Conservation (phyloP, 2,888 invertebrate species). For the Lasioglossum morio region DNA sequence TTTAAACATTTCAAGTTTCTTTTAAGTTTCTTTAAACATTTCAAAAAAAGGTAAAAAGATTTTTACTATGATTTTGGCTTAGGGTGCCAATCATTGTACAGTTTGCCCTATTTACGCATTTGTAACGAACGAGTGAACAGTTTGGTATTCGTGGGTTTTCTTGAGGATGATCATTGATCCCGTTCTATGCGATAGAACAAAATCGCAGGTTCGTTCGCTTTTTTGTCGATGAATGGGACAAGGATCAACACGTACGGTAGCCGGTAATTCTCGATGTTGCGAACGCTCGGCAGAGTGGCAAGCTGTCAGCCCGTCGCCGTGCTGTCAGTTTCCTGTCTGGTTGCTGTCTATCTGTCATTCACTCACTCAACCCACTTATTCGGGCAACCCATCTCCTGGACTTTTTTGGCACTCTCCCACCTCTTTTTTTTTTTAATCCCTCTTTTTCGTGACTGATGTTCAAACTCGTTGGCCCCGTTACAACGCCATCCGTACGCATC, state of each 20-base stretch:
- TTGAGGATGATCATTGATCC: conserved; percentile 62
- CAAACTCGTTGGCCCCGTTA: conserved; percentile 74
- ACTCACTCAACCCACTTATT: conserved; percentile 74
- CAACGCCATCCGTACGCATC: conserved; percentile 68
- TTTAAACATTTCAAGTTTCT: no score
- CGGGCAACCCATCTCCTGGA: conserved; percentile 70
- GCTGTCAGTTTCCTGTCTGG: conserved; percentile 87
- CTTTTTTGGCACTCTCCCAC: conserved; percentile 63
- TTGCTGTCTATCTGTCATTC: conserved; percentile 82
- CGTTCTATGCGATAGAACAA: conserved; percentile 57
- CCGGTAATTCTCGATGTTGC: conserved; percentile 85
- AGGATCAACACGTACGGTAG: conserved; percentile 83
- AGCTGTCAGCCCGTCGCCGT: conserved; percentile 86
- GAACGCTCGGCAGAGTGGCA: conserved; percentile 82
- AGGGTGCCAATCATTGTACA: no score
- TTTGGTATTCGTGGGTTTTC: conserved; percentile 7
- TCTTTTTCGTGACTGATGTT: conserved; percentile 70
- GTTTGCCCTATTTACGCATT: not conserved
- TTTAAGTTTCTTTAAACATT: no score
- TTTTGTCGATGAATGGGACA: conserved; percentile 80
- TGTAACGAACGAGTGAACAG: not conserved
- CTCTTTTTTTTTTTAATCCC: conserved; percentile 46
- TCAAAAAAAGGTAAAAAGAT: no score
- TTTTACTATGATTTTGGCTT: no score
- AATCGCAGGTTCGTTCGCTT: conserved; percentile 74